Conservation (phyloP, 92 coral and sea anemone species). For the Porites evermanni region DNA sequence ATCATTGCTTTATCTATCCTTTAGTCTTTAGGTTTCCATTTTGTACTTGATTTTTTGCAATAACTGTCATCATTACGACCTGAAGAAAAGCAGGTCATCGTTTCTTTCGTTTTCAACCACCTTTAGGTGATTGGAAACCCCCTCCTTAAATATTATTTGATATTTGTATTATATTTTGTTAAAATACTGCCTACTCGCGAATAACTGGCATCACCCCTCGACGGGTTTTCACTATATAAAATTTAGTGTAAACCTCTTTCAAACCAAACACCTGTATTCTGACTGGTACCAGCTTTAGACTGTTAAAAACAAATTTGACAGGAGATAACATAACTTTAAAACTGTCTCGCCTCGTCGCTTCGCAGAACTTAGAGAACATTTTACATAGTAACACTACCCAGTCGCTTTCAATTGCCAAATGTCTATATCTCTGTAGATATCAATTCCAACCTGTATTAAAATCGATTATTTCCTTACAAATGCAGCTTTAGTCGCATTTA, state of each 20-base stretch:
- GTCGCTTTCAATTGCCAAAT: neutral
- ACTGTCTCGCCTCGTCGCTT: neutral
- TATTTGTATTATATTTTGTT: neutral
- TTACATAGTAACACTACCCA: neutral
- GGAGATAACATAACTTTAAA: conserved; percentile 7
- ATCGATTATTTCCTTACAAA: too few relatives aligned
- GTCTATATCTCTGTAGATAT: too few relatives aligned
- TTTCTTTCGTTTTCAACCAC: too few relatives aligned
- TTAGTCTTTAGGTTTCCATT: too few relatives aligned
- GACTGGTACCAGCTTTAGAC: conserved; percentile 30
- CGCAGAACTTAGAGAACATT: neutral
- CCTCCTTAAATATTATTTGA: too few relatives aligned
- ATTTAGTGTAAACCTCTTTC: neutral
- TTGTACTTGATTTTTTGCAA: too few relatives aligned
- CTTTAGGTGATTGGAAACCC: too few relatives aligned
- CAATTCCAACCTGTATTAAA: neutral
- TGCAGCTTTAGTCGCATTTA: too few relatives aligned
- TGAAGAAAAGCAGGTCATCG: too few relatives aligned
- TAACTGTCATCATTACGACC: too few relatives aligned
- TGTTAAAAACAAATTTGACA: conserved; percentile 12
- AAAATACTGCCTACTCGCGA: neutral
- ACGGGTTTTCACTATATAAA: neutral
- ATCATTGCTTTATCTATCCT: too few relatives aligned
- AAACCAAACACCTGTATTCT: conserved; percentile 24
- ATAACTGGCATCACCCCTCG: conserved; percentile 6